Evolutionary conservation across 1,140 invertebrate genomes (phyloP).

Genomic region (Zaprionus nigranus): DNA sequence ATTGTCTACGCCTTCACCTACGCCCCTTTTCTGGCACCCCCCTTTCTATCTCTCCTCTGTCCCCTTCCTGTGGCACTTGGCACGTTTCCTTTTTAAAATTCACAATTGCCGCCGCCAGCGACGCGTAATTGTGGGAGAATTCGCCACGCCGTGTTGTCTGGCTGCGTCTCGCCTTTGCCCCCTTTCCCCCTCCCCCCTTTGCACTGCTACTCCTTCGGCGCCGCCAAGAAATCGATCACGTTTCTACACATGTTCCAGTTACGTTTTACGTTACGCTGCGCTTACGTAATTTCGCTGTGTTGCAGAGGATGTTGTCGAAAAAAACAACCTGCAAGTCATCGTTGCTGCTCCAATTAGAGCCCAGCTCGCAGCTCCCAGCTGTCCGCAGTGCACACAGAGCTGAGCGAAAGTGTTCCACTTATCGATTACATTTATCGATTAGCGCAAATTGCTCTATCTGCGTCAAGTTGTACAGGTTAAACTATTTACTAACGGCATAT

Average conservation of each 20-base stretch:
- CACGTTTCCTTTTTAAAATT: constrained; percentile 83
- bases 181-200: not conserved
- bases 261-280: constrained; percentile 61
- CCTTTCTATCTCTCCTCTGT: not conserved
- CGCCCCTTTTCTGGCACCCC: not conserved
- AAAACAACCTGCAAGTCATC: constrained; percentile 33
- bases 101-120: constrained; percentile 76
- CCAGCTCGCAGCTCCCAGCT: not conserved
- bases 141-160: constrained; percentile 74
- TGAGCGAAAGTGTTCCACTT: constrained; percentile 41
- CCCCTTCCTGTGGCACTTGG: constrained; percentile 55
- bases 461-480: not conserved
- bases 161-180: constrained; percentile 11
- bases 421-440: constrained; percentile 38
- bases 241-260: constrained; percentile 81
- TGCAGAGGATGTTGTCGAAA: constrained; percentile 32
- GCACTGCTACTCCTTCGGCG: not conserved
- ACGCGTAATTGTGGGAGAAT: constrained; percentile 79
- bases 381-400: not conserved
- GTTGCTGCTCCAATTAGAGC: constrained; percentile 40
- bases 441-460: constrained; percentile 2
- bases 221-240: constrained; percentile 78
- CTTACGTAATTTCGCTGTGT: constrained; percentile 60
- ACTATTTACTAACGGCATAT: not conserved
- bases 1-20: constrained; percentile 60